These are phyloP conservation scores for Penaeus vannamei DNA, from an alignment of 1,140 invertebrate species.

Conservation along the genomic window DNA sequence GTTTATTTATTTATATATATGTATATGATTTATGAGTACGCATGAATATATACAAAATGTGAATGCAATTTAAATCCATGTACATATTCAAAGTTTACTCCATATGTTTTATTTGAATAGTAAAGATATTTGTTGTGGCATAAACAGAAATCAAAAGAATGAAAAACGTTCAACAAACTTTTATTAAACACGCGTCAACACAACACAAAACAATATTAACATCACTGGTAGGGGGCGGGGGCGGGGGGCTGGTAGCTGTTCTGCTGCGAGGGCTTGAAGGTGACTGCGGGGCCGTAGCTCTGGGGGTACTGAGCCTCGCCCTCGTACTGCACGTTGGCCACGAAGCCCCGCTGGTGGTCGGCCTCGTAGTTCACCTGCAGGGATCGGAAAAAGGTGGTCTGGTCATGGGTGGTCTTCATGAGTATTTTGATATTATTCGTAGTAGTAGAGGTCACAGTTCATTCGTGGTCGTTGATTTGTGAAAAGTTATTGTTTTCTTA, in stretches of 20 bases:
- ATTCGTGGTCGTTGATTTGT: neutral
- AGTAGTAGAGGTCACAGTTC: neutral
- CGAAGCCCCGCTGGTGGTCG: constrained; percentile 68
- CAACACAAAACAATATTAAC: too few relatives aligned
- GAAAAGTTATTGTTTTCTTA: neutral
- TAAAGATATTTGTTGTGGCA: too few relatives aligned
- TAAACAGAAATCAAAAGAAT: too few relatives aligned
- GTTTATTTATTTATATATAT: too few relatives aligned
- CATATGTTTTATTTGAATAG: too few relatives aligned
- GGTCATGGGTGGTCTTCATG: neutral
- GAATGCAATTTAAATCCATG: too few relatives aligned
- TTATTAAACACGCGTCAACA: too few relatives aligned
- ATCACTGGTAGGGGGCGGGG: constrained; percentile 5
- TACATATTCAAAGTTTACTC: too few relatives aligned
- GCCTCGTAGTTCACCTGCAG: constrained; percentile 68
- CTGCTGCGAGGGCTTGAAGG: constrained; percentile 61
- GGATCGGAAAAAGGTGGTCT: neutral
- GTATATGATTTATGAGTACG: too few relatives aligned
- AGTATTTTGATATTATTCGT: neutral
- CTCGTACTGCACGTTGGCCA: constrained; percentile 68
- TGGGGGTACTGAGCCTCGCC: constrained; percentile 63
- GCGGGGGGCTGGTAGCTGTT: constrained; percentile 35
- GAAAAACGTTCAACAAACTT: too few relatives aligned
- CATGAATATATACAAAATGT: too few relatives aligned
- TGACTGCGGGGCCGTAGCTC: constrained; percentile 54